Evolutionary conservation across 2,888 invertebrate species (phyloP), one percentile per base, ranked within the genome.

Genomic region (Pandemis corylana): DNA sequence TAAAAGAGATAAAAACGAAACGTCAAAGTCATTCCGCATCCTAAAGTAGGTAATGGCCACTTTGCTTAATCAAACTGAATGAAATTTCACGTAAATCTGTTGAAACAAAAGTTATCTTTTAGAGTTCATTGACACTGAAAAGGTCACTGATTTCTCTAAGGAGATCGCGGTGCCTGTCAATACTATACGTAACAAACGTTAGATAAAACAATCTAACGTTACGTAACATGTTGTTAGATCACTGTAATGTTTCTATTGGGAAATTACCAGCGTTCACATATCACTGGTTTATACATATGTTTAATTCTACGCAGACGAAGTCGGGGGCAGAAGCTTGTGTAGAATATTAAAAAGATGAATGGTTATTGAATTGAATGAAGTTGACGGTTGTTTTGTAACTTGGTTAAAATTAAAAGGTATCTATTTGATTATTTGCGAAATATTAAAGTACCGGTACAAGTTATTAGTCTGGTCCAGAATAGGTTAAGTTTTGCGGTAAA

Each of bases 71-170:
- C 62, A n/a, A 36, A 41, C 7, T 41, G 41, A 7, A 41, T 41
- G 12, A 7, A 44, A 44, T 72, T 46, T 68, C 53, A 67, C 41
- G 70, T 44, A 15, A 66, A 67, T 41, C 20, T 10, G 59, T 51
- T 75, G 61, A 74, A 53, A 70, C 66, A 70, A 66, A 74, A 74
- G 65, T 66, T 20, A 36, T 64, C 75, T 70, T 66, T n/a, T 44
- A n/a, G 12, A 51, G 75, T 51, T 75, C 75, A 75, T 67, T 71
- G 75, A 71, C 67, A 75, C 67, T 75, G 67, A 56, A 28, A 75
- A 75, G 75, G 71, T 62, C 75, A 53, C 53, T 56, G 75, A 71
- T 75, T 75, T 70, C 75, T 61, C 70, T 59, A 68, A 42, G 59
- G 41, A 68, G 59, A 59, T 44, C 7, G 59, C 63, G 15, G 42